A percentile compares a stretch with the other conserved stretches of the same genome.
Conservation (phyloP, 2,113 vertebrate species). For the Atractosteus spatula region DNA sequence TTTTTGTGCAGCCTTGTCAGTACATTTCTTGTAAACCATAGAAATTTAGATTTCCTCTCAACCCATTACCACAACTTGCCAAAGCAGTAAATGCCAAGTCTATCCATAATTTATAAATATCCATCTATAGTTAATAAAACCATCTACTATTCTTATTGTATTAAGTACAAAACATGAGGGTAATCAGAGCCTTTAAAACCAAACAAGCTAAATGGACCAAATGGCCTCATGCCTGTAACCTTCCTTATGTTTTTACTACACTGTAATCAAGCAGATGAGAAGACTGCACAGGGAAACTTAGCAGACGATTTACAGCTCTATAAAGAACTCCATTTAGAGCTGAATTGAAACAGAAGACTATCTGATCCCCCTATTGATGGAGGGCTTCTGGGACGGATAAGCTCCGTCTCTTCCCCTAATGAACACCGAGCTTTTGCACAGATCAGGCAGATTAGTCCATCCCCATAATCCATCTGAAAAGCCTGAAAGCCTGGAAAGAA, state of each 20-base stretch:
- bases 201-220: too few species aligned
- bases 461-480: slow-evolving; percentile 50
- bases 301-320: neutral
- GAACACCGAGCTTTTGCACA: slow-evolving; percentile 6
- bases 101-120: too few species aligned
- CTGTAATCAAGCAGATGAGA: neutral
- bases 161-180: too few species aligned
- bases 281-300: neutral
- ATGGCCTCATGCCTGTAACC: too few species aligned
- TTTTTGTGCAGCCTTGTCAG: neutral
- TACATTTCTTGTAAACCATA: neutral
- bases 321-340: neutral
- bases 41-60: slow-evolving; percentile 18
- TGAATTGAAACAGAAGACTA: neutral
- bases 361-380: neutral
- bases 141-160: too few species aligned
- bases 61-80: neutral
- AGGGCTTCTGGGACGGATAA: slow-evolving; percentile 26
- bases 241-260: neutral
- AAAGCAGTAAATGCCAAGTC: neutral
- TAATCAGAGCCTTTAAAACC: too few species aligned
- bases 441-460: slow-evolving; percentile 14
- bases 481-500: neutral
- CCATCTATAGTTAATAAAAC: too few species aligned
- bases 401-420: slow-evolving; percentile 33